These are phyloP conservation scores for Capreolus pygargus DNA, from an alignment of 2,113 vertebrate species.

Conservation along the genomic window DNA sequence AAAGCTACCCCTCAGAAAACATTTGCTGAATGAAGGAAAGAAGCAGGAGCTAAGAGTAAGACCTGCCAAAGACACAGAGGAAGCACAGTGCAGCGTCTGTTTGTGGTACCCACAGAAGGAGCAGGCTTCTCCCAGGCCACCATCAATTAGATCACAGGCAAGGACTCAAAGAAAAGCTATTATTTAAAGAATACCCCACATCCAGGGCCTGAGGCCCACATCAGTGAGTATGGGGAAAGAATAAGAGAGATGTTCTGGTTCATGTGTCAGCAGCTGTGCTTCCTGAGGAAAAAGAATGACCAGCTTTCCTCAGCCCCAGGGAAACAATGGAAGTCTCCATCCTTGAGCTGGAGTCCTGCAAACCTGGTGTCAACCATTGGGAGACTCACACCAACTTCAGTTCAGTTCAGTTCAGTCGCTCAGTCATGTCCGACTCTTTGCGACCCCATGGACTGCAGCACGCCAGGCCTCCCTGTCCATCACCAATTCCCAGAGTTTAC, in stretches of 20 bases:
- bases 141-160: not conserved
- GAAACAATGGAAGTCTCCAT: not conserved
- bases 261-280: not conserved
- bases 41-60: not conserved
- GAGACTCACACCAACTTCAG: not conserved
- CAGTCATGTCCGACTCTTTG: not conserved
- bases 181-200: not conserved
- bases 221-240: not conserved
- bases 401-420: not conserved
- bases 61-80: not conserved
- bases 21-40: slow-evolving; percentile 3
- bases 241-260: not conserved
- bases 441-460: not conserved
- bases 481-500: not conserved
- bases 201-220: not conserved
- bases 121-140: not conserved
- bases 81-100: not conserved
- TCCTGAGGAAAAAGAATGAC: not conserved
- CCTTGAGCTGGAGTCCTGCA: not conserved
- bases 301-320: not conserved
- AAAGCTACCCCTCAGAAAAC: slow-evolving; percentile 11
- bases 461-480: not conserved
- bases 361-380: not conserved
- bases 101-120: not conserved
- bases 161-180: not conserved